phyloP scores from a whole-genome alignment of 2,888 invertebrate genomes.

The Phengaris alcon region DNA sequence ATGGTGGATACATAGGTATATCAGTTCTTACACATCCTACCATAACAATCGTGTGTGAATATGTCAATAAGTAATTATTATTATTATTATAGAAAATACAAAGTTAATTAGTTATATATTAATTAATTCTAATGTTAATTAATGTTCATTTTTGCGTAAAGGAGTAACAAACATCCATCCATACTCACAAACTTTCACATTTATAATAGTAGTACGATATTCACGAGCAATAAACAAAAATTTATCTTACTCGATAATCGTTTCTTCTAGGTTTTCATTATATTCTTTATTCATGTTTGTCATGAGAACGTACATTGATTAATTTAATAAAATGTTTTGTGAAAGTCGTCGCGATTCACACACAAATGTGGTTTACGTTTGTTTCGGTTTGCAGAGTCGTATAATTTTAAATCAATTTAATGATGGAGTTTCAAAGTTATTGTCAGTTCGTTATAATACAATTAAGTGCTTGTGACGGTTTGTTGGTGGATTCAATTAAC shows the following conservation, averaged over 20 bases:
- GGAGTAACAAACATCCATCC: too few species aligned
- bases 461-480: conserved; percentile 59
- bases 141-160: too few species aligned
- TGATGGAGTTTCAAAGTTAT: conserved; percentile 60
- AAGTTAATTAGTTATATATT: too few species aligned
- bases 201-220: too few species aligned
- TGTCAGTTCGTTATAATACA: conserved; percentile 58
- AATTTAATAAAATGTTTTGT: background rate
- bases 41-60: too few species aligned
- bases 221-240: background rate
- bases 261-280: background rate
- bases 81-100: too few species aligned
- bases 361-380: conserved; percentile 26
- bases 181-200: too few species aligned
- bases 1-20: too few species aligned
- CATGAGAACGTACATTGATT: background rate
- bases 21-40: too few species aligned
- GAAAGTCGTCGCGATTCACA: conserved; percentile 14
- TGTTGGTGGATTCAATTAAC: conserved; percentile 58
- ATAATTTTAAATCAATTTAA: conserved; percentile 54
- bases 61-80: too few species aligned
- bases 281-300: background rate
- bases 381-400: conserved; percentile 46
- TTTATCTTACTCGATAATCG: background rate
- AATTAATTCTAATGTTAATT: too few species aligned